Evolutionary conservation across 2,888 invertebrate genomes (phyloP).

Genomic region (Drosophila austrosaltans): DNA sequence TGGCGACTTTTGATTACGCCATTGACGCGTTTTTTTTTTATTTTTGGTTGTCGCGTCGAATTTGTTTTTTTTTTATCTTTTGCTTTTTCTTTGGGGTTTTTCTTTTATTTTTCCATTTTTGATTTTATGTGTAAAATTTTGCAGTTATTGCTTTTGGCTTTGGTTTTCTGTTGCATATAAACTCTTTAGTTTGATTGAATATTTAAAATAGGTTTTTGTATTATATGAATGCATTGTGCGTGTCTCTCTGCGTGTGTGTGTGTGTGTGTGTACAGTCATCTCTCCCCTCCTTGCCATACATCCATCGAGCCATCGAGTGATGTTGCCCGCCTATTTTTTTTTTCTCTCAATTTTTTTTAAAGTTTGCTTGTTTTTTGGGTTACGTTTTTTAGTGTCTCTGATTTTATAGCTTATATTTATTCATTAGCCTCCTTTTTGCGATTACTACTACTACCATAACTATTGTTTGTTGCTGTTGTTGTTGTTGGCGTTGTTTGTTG

Average conservation of each 20-base stretch:
- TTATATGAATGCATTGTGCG: not conserved
- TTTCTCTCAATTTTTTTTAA: not conserved
- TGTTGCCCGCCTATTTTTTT: too few relatives aligned
- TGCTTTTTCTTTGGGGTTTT: constrained; percentile 25
- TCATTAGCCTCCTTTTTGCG: constrained; percentile 55
- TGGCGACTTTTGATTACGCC: constrained; percentile 6
- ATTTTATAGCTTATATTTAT: constrained; percentile 62
- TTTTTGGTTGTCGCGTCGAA: not conserved
- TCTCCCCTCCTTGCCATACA: too few relatives aligned
- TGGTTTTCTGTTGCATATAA: constrained; percentile 29
- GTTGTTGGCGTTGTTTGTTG: constrained; percentile 21
- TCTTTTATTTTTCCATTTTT: constrained; percentile 36
- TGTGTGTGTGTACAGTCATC: not conserved
- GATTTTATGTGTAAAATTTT: constrained; percentile 24
- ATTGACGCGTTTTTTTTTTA: constrained; percentile 1
- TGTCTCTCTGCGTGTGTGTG: not conserved
- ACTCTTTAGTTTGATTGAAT: constrained; percentile 10
- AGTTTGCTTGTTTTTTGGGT: not conserved
- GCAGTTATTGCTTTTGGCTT: constrained; percentile 17
- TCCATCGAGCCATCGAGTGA: too few relatives aligned
- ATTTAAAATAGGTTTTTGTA: constrained; percentile 22
- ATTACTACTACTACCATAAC: constrained; percentile 28
- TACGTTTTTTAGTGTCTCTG: constrained; percentile 31
- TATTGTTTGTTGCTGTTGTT: constrained; percentile 13
- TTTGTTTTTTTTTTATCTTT: constrained; percentile 18